Base-by-base conservation (phyloP, 2,888 invertebrate genomes). In the Physocephala rufipes region DNA sequence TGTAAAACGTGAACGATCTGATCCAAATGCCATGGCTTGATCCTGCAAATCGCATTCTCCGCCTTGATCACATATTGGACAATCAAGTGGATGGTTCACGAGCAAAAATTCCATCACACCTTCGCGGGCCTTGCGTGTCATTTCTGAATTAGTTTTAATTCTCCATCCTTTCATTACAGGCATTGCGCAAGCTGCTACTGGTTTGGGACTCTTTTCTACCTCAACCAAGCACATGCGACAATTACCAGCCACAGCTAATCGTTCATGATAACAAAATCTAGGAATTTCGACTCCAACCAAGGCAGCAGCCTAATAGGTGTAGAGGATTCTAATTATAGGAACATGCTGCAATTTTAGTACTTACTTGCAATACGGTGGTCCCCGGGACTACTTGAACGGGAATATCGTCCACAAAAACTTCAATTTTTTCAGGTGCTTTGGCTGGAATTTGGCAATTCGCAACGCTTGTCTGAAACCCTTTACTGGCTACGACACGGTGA, bases 111-210 rank as follows among this genome's bases (percentile, higher is more conserved):
- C 99, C 99, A 99, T 99, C 0, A 99, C 99, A 78, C 99, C 95
- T 78, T 90, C 90, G 15, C 90, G 87, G 1, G 91, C 91, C 84
- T 92, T 91, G 75, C 90, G 90, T 0, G 96, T 96, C 87, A 98
- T 89, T 78, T 96, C 96, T 0, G 99, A 99, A 85, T 99, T 95
- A 24, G 99, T 99, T 86, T 99, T 99, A 24, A 99, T 92, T 77
- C 94, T 91, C 99, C 96, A 96, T n/a, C 99, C 99, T 87, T 99
- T 99, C 98, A 99, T 97, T 0, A 99, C 99, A 0, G 99, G 99
- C 99, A 99, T 99, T 16, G 99, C 99, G 86, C 99, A 99, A 0
- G 99, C 97, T 12, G 99, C 99, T 0, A 97, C 95, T 0, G 99
- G 99, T 89, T 99, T 97, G 1, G 97, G 93, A 55, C 97, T 96